Base-by-base conservation (phyloP, 2,888 invertebrate species). In the Macrophya annulata region DNA sequence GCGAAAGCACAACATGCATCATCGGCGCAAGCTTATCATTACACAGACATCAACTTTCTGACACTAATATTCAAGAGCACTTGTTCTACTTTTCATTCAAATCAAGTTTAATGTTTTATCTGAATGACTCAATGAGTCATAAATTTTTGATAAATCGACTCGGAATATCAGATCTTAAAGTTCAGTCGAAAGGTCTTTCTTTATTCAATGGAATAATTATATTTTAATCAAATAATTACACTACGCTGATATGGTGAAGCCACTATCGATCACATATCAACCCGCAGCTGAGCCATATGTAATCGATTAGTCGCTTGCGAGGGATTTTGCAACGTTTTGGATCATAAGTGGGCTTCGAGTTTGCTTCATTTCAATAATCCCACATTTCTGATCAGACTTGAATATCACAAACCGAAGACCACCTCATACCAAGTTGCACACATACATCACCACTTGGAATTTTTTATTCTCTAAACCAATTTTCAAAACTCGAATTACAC, bases 1-100 rank as follows among this genome's bases (percentile, higher is more conserved):
- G 92, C 91, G 91, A 89, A 92, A 93, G 93, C 93, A 93, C 92
- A 93, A 92, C 93, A 93, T 93, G 93, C 93, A 93, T 93, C 93
- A 93, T 93, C 93, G 93, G 93, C 93, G 93, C 93, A 93, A 93
- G 93, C 93, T 93, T 89, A 91, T 90, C 91, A 89, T 90, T 90
- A 90, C 89, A 89, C 85, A 85, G 76, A 51, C 31, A 51, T 4
- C 51, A 51, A 31, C 31, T 84, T 87, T 87, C 87, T n/a, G 87
- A 88, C 86, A 65, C 65, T n/a, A 87, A 88, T 89, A 89, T 88
- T 88, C 88, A 86, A 87, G 86, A 89, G 89, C 89, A 86, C 45
- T 12, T 59, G 17, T 4, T 5, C 15, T 4, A 71, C 15, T 40
- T 72, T 72, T 71, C 8, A 45, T 15, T 9, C n/a, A n/a, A n/a